phyloP scores from a whole-genome alignment of 2,113 vertebrate genomes.

The Hiodon alosoides region DNA sequence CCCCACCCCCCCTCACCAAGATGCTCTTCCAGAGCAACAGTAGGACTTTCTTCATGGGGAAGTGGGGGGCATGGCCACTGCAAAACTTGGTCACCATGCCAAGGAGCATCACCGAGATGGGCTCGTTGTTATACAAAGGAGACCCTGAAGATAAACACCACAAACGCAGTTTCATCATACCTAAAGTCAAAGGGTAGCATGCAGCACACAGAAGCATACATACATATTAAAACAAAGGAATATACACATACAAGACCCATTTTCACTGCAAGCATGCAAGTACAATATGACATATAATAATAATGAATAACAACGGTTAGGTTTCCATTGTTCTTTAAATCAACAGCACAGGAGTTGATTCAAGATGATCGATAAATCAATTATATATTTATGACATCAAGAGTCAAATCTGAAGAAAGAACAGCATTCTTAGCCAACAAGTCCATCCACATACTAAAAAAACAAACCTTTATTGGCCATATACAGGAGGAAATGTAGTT shows the following conservation, averaged over 20 bases:
- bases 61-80: slow-evolving; percentile 92
- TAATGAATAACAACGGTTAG: too few species aligned
- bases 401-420: too few species aligned
- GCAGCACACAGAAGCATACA: not conserved
- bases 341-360: too few species aligned
- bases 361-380: too few species aligned
- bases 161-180: not conserved
- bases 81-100: slow-evolving; percentile 97
- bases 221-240: not conserved
- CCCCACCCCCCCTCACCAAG: slow-evolving; percentile 67
- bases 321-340: too few species aligned
- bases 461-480: too few species aligned
- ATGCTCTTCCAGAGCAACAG: slow-evolving; percentile 91
- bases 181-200: not conserved
- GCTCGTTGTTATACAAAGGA: slow-evolving; percentile 84
- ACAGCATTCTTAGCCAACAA: too few species aligned
- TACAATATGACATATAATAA: too few species aligned
- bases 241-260: not conserved
- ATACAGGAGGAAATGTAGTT: too few species aligned
- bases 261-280: too few species aligned
- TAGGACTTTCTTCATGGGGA: slow-evolving; percentile 95
- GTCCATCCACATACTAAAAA: too few species aligned
- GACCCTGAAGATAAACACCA: slow-evolving; percentile 63
- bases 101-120: slow-evolving; percentile 93
- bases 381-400: too few species aligned